Base-by-base conservation (phyloP, 1,140 invertebrate genomes). In the Batillaria attramentaria region DNA sequence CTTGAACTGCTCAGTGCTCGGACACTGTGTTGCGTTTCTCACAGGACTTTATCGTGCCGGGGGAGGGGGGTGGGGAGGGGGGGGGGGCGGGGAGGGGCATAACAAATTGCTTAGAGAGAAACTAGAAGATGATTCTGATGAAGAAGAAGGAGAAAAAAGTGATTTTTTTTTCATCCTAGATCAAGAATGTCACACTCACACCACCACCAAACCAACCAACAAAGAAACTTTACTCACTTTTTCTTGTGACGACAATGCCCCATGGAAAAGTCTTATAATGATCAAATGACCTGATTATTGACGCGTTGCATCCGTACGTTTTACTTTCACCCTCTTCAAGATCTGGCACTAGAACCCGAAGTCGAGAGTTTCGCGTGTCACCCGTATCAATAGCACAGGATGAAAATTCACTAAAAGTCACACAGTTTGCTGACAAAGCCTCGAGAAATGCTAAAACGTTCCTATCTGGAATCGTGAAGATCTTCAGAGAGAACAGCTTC, bases 401-500 rank as follows among this genome's bases (percentile, higher is more conserved):
- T 6, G 73, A 75, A 35, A 62, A 75, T 18, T 60, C 73, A 18
- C 46, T 39, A 13, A 37, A 62, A 3, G 73, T 65, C 39, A 75
- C 6, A 60, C 73, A 75, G 18, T 60, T 62, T 18, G 60, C 18
- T 33, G 50, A 20, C 16, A n/a, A 31, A 5, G 43, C 54, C 16
- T 75, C 62, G 0, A 75, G 37, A 3, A 39, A 75, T 3, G 73
- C 57, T 4, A 54, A 35, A 3, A 75, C 41, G 2, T 18, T 2
- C 24, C n/a, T 54, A 39, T 75, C 37, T 1, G 16, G 37, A 5
- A 37, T 41, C 24, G 18, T 60, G 20, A 54, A 39, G 24, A 75
- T 13, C 31, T 60, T 75, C 28, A 75, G 37, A 18, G 73, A 75
- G 35, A 75, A 35, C 18, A 75, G 57, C 18, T 75, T 75, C 57